A percentile compares a stretch with the other conserved stretches of the same genome.
phyloP scores from a whole-genome alignment of 2,888 invertebrate species.

The Caenorhabditis drosophilae region DNA sequence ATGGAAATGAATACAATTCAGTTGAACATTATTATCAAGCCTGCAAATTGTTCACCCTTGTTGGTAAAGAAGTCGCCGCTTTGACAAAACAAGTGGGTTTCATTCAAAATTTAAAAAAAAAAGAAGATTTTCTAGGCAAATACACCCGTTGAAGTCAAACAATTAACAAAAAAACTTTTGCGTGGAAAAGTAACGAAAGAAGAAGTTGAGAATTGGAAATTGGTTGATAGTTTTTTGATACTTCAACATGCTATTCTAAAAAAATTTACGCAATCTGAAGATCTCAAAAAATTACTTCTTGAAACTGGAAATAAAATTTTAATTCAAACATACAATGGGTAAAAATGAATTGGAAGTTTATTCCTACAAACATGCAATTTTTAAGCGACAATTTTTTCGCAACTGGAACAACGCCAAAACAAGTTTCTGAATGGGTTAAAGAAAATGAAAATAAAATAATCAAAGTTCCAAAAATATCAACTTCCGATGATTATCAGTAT shows the following conservation, averaged over 20 bases:
- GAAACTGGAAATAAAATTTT: conserved; percentile 37
- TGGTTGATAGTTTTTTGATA: conserved; percentile 40
- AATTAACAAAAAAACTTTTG: conserved; percentile 16
- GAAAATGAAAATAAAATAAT: conserved; percentile 15
- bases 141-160: conserved; percentile 28
- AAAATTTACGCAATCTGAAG: conserved; percentile 49
- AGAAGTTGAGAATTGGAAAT: conserved; percentile 48
- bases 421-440: conserved; percentile 23
- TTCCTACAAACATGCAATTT: neutral
- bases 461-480: conserved; percentile 13
- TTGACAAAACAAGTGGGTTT: conserved; percentile 5
- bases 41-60: conserved; percentile 53
- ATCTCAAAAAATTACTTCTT: conserved; percentile 29
- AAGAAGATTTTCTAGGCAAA: neutral
- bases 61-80: conserved; percentile 19
- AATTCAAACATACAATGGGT: conserved; percentile 39
- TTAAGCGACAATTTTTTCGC: conserved; percentile 41
- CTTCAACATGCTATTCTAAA: conserved; percentile 46
- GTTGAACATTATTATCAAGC: conserved; percentile 66
- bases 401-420: conserved; percentile 20
- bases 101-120: neutral
- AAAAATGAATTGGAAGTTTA: neutral
- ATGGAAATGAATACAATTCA: conserved; percentile 54
- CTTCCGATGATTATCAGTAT: conserved; percentile 4
- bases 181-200: conserved; percentile 12